phyloP scores from a whole-genome alignment of 1,140 invertebrate genomes.

The Brachionus asplanchnoidis region DNA sequence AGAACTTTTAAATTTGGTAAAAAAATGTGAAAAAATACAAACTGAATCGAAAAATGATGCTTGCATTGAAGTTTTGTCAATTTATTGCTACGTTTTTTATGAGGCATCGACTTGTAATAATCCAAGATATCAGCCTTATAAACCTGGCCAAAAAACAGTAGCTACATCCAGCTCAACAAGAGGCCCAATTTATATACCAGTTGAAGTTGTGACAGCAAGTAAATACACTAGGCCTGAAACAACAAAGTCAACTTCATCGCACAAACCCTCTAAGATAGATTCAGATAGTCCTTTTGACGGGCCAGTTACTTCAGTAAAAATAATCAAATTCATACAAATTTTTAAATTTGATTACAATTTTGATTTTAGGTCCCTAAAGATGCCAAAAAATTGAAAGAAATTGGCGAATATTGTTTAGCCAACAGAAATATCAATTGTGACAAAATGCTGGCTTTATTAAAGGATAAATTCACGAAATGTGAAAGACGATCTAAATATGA shows the following conservation, averaged over 20 bases:
- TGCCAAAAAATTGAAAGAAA: constrained; percentile 19
- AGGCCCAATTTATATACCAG: not conserved
- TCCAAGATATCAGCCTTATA: not conserved
- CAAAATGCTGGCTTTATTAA: constrained; percentile 5
- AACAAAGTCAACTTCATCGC: not conserved
- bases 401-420: constrained; percentile 32
- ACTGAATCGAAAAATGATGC: not conserved
- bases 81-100: constrained; percentile 37
- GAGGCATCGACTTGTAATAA: not conserved
- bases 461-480: constrained; percentile 18
- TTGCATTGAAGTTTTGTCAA: constrained; percentile 6
- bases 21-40: not conserved
- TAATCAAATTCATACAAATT: not conserved
- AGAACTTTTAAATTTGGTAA: not conserved
- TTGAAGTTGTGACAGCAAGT: not conserved
- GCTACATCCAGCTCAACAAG: not conserved
- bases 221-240: not conserved
- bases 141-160: not conserved
- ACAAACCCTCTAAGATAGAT: not conserved
- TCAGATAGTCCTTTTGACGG: constrained; percentile 18
- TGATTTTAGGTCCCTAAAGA: not conserved
- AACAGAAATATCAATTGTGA: constrained; percentile 3
- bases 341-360: not conserved
- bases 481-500: constrained; percentile 11
- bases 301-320: constrained; percentile 16